These are phyloP conservation scores for Numenius phaeopus DNA, from an alignment of 2,797 vertebrate species.

Conservation along the genomic window DNA sequence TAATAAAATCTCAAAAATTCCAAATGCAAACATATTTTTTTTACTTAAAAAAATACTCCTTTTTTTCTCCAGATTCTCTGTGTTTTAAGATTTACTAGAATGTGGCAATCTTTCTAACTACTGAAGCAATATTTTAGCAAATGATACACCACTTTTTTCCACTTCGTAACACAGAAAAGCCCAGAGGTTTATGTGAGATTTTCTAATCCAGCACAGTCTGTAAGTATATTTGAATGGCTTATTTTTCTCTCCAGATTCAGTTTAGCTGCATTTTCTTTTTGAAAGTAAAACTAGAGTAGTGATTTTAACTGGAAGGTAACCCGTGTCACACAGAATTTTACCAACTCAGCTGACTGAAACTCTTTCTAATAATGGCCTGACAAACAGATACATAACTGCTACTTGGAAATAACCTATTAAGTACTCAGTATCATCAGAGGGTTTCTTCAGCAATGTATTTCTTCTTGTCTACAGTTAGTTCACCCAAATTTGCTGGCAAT, in stretches of 20 bases:
- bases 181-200: not conserved
- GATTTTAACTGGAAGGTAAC: not conserved
- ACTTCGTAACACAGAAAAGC: not conserved
- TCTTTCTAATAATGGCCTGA: not conserved
- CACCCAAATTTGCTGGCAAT: not conserved
- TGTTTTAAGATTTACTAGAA: not conserved
- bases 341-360: not conserved
- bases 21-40: not conserved
- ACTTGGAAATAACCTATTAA: not conserved
- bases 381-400: not conserved
- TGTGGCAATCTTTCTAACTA: not conserved
- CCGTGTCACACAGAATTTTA: not conserved
- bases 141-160: not conserved
- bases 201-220: not conserved
- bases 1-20: not conserved
- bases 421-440: not conserved
- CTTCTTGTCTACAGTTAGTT: not conserved
- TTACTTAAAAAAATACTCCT: not conserved
- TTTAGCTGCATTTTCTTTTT: not conserved
- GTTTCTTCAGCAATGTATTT: slow-evolving; percentile 1
- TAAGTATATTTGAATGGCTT: not conserved
- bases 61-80: not conserved
- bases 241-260: not conserved
- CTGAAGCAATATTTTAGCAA: not conserved
- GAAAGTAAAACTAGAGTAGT: not conserved